phyloP scores from a whole-genome alignment of 2,113 vertebrate species.

The Sula dactylatra region DNA sequence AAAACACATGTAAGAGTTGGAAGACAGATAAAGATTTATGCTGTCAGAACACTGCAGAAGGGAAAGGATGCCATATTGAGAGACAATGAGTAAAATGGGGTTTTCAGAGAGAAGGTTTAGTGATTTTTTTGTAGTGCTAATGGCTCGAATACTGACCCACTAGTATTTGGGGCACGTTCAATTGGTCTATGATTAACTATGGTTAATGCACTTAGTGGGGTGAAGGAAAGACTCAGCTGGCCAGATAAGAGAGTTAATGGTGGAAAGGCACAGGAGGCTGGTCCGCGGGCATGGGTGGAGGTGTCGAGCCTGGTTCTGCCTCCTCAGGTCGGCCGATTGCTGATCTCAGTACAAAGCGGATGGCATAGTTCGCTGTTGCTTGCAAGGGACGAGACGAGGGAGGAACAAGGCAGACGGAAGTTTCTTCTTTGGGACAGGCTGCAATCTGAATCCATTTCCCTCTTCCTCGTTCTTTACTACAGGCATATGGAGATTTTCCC shows the following conservation, averaged over 20 bases:
- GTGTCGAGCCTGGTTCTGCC: background rate
- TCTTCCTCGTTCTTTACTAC: background rate
- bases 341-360: background rate
- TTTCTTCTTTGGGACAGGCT: background rate
- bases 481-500: background rate
- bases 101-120: background rate
- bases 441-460: background rate
- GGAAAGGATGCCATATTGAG: background rate
- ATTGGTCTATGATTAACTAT: background rate
- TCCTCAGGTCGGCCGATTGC: background rate
- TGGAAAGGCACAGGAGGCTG: background rate
- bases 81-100: accelerated
- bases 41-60: background rate
- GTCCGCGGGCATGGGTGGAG: background rate
- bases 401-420: background rate
- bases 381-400: background rate
- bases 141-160: background rate
- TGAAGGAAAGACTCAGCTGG: background rate
- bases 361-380: background rate
- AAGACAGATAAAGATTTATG: background rate
- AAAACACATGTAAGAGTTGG: background rate
- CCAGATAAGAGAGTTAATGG: background rate
- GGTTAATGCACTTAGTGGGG: too few relatives aligned
- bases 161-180: background rate
- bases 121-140: background rate